Evolutionary conservation across 2,797 vertebrate species (phyloP).

Genomic region (Pterois miles): DNA sequence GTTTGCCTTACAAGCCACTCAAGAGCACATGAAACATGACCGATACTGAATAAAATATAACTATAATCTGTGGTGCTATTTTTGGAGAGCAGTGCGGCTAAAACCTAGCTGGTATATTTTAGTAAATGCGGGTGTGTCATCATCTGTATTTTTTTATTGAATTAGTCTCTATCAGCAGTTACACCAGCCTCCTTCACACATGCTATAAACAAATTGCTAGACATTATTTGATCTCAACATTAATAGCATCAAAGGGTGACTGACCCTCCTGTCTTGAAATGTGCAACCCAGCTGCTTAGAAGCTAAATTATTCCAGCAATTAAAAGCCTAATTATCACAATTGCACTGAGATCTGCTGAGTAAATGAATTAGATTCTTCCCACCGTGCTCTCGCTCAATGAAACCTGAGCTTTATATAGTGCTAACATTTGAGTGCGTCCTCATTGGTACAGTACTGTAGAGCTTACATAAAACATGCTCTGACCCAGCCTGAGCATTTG

Average conservation of each 20-base stretch:
- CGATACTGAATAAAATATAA: not conserved
- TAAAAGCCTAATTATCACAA: slow-evolving; percentile 48
- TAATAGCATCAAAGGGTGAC: not conserved
- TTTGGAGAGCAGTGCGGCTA: not conserved
- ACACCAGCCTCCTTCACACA: not conserved
- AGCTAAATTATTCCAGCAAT: slow-evolving; percentile 51
- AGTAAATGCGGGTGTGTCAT: not conserved
- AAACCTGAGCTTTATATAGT: slow-evolving; percentile 22
- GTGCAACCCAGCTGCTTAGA: slow-evolving; percentile 19
- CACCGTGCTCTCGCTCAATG: slow-evolving; percentile 18
- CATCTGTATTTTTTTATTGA: not conserved
- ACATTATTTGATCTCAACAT: slow-evolving; percentile 10
- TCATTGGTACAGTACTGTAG: slow-evolving; percentile 12
- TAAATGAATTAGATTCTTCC: slow-evolving; percentile 37
- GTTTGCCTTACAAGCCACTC: not conserved
- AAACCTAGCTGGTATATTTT: not conserved
- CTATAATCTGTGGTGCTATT: not conserved
- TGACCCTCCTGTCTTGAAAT: slow-evolving; percentile 28
- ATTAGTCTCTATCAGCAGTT: not conserved
- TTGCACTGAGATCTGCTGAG: slow-evolving; percentile 21
- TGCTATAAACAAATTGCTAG: slow-evolving; percentile 9
- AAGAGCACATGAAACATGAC: not conserved
- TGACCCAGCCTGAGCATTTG: slow-evolving; percentile 39
- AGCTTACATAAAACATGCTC: slow-evolving; percentile 63
- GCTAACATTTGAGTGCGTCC: slow-evolving; percentile 10